These are phyloP conservation scores for Leptogaster cylindrica DNA, from an alignment of 2,888 invertebrate species.

Conservation along the genomic window DNA sequence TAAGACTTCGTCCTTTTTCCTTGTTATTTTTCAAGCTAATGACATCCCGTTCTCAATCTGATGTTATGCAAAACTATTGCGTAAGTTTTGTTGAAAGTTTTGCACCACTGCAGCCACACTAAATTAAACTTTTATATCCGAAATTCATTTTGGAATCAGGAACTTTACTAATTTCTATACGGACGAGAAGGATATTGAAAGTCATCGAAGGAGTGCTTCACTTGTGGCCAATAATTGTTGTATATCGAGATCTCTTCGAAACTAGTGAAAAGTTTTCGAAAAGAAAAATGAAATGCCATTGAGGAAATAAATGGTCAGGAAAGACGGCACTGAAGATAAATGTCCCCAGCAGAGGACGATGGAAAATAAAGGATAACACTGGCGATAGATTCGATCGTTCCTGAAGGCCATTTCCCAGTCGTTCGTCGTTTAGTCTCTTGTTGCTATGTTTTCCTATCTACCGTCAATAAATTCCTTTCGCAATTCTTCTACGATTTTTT, in stretches of 20 bases:
- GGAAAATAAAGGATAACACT: conserved; percentile 1
- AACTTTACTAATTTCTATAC: conserved; percentile 21
- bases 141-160: conserved; percentile 17
- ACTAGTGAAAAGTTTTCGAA: not conserved
- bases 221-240: conserved; percentile 30
- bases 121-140: conserved; percentile 27
- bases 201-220: conserved; percentile 6
- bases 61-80: too few relatives aligned
- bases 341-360: conserved; percentile 13
- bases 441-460: conserved; percentile 17
- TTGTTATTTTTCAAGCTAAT: too few relatives aligned
- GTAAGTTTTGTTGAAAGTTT: too few relatives aligned
- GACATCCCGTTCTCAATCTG: too few relatives aligned
- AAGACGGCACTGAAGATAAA: conserved; percentile 37
- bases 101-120: not conserved
- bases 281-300: conserved; percentile 40
- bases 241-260: conserved; percentile 1
- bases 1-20: too few relatives aligned
- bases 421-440: conserved; percentile 24
- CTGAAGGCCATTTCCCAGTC: conserved; percentile 1
- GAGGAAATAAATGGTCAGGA: conserved; percentile 39
- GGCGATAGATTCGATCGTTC: not conserved
- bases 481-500: conserved; percentile 7
- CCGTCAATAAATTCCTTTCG: conserved; percentile 31
- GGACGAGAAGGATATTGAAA: conserved; percentile 12